Evolutionary conservation across 2,888 invertebrate genomes (phyloP).

Genomic region (Cataglyphis albicans): DNA sequence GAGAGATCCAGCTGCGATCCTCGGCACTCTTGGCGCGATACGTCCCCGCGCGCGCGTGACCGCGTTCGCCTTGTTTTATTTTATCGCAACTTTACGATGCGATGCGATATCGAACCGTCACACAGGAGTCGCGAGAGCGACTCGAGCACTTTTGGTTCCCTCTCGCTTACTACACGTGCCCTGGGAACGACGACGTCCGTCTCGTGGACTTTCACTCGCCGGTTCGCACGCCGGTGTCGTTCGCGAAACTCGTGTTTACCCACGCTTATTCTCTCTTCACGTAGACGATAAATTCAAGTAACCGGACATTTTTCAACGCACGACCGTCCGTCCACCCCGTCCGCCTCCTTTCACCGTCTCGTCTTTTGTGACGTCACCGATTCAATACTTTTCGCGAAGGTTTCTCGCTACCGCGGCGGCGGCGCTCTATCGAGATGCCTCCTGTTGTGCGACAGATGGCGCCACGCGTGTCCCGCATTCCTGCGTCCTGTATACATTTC

Average conservation of each 20-base stretch:
- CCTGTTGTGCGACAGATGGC: conserved; percentile 62
- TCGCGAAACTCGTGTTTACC: conserved; percentile 71
- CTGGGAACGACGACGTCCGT: background rate
- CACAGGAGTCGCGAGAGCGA: background rate
- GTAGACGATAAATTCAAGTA: conserved; percentile 80
- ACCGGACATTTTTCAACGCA: conserved; percentile 84
- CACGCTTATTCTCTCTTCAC: conserved; percentile 72
- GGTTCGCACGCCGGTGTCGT: conserved; percentile 58
- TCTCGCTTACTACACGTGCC: conserved; percentile 22
- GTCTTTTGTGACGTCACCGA: conserved; percentile 86
- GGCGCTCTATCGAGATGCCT: background rate
- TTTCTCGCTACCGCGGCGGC: conserved; percentile 53
- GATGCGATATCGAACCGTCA: conserved; percentile 53
- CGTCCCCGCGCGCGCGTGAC: background rate
- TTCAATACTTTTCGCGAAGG: conserved; percentile 85
- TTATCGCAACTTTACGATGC: conserved; percentile 63
- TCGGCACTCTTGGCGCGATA: background rate
- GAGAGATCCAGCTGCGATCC: background rate
- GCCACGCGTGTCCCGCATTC: conserved; percentile 48
- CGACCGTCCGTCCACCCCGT: conserved; percentile 74
- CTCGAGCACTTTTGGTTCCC: background rate
- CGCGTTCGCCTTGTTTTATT: conserved; percentile 57
- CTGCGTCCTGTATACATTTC: background rate
- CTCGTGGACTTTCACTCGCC: background rate
- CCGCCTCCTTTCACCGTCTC: conserved; percentile 82